Conservation (phyloP, 2,797 vertebrate species). For the Sparus aurata region DNA sequence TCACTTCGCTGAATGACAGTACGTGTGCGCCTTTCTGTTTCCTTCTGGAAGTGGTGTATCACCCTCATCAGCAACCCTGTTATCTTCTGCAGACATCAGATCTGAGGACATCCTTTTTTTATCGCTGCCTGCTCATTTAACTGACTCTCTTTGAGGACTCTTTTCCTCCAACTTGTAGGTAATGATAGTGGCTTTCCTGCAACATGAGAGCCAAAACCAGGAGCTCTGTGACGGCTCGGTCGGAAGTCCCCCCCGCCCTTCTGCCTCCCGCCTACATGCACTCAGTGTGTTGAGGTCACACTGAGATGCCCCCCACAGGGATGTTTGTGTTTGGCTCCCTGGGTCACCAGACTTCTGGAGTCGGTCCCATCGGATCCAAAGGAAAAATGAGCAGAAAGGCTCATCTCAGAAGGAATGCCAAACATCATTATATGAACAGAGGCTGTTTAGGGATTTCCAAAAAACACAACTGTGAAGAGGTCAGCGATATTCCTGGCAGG, state of each 20-base stretch:
- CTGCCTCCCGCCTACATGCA: constrained; percentile 5
- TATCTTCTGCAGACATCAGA: constrained; percentile 59
- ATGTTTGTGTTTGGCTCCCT: constrained; percentile 69
- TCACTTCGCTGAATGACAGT: constrained; percentile 42
- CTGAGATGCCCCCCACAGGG: constrained; percentile 57
- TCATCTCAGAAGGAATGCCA: constrained; percentile 68
- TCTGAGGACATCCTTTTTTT: constrained; percentile 49
- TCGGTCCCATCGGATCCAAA: constrained; percentile 74
- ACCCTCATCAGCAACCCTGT: constrained; percentile 49
- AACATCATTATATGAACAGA: constrained; percentile 73
- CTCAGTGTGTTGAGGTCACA: constrained; percentile 54
- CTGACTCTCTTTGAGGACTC: constrained; percentile 32
- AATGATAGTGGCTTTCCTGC: constrained; percentile 63
- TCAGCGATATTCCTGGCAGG: constrained; percentile 62
- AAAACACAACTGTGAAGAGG: constrained; percentile 58
- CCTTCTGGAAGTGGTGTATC: constrained; percentile 36
- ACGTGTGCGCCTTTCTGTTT: constrained; percentile 37
- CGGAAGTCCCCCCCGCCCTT: background rate
- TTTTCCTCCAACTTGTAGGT: constrained; percentile 41
- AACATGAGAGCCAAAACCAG: constrained; percentile 21
- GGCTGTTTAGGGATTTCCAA: constrained; percentile 63
- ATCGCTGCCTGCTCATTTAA: constrained; percentile 46
- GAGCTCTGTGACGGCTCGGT: constrained; percentile 21
- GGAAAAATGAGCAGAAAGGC: constrained; percentile 71
- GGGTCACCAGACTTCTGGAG: constrained; percentile 77